Conservation (phyloP, 2,888 invertebrate genomes). For the Euplexia lucipara region DNA sequence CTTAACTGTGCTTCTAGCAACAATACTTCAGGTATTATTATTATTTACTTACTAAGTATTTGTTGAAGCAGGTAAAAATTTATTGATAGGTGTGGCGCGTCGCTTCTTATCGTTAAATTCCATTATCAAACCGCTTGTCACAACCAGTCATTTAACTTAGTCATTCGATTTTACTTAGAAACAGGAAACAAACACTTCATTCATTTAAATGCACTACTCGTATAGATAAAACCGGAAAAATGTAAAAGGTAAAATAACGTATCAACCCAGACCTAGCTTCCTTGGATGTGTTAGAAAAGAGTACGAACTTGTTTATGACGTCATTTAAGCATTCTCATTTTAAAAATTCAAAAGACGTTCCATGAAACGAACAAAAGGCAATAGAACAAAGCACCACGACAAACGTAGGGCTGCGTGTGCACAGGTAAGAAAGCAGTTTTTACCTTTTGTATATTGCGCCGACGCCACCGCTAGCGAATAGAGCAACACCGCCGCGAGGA, state of each 20-base stretch:
- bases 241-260: constrained; percentile 12
- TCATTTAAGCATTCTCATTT: constrained; percentile 54
- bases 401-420: constrained; percentile 75
- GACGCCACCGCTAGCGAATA: constrained; percentile 84
- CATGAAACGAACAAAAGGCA: constrained; percentile 80
- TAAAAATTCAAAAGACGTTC: constrained; percentile 64
- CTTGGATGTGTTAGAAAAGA: constrained; percentile 14
- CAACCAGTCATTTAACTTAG: constrained; percentile 58
- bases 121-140: constrained; percentile 61
- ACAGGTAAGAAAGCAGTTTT: constrained; percentile 85
- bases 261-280: constrained; percentile 1
- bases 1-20: constrained; percentile 18
- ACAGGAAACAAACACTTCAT: constrained; percentile 55
- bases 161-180: constrained; percentile 65
- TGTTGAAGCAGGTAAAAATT: constrained; percentile 40
- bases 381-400: constrained; percentile 82
- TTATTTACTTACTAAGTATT: constrained; percentile 26
- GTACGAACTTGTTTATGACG: constrained; percentile 52
- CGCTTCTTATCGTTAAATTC: constrained; percentile 61
- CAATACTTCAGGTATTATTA: constrained; percentile 20
- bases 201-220: constrained; percentile 11
- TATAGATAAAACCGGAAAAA: constrained; percentile 1
- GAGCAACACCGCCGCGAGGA: constrained; percentile 81
- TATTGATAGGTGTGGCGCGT: constrained; percentile 61
- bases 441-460: constrained; percentile 88